Base-by-base conservation (phyloP, 2,888 invertebrate species). In the Phytoseiulus persimilis region DNA sequence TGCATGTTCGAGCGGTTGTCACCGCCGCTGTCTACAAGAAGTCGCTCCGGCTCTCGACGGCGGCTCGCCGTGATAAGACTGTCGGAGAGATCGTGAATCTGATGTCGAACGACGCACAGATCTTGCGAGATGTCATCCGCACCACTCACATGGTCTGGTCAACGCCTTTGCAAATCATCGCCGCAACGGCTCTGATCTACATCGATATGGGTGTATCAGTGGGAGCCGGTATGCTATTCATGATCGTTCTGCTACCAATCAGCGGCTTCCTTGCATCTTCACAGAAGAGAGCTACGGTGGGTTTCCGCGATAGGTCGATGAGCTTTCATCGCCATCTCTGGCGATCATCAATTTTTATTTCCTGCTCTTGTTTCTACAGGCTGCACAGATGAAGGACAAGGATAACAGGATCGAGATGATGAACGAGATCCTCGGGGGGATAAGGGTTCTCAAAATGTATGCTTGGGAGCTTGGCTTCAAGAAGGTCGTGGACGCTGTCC, bases 131-230 rank as follows among this genome's bases (percentile, higher is more conserved):
- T 92, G 93, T 97, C 89, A 95, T 95, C 23, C 95, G 96, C 0
- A 96, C 96, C 92, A 93, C 97, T 91, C 96, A 96, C 92, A 95
- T 96, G 95, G 94, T 97, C 91, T 97, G 97, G 97, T 96, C 96
- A 0, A 92, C 92, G 32, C 97, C 98, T 0, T 93, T 97, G 39
- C 97, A 98, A 94, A 98, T 98, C 91, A 94, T 94, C 3, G 93
- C 98, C 46, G 95, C 96, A 0, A 93, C 98, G 84, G 96, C 95
- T 92, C 93, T 93, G 97, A 9, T 97, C 32, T 87, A 90, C 90
- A 31, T 84, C 18, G 90, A 90, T 32, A 84, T 91, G 28, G 91
- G 90, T 39, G 32, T 89, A 28, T 90, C 98, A 0, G 97, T 98
- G 0, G 93, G 99, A 11, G 97, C 98, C 89, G 98, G 98, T n/a